Percentiles rank a stretch among this genome's conserved stretches.
These are phyloP conservation scores for Euwallacea fornicatus DNA, from an alignment of 1,140 invertebrate genomes.

Conservation along the genomic window DNA sequence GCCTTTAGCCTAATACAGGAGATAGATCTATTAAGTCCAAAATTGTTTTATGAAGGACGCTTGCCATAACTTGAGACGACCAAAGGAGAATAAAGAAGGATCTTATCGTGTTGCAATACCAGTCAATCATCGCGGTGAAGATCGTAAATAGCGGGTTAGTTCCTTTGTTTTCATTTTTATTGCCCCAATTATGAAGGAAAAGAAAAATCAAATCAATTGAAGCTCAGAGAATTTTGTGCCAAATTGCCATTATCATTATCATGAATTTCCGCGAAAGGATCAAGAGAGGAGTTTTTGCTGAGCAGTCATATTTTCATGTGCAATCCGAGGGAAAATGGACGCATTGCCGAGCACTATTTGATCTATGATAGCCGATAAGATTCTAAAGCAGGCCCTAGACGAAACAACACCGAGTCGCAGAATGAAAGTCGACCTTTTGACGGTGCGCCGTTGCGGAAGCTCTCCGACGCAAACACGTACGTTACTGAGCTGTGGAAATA, in stretches of 20 bases:
- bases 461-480: no score
- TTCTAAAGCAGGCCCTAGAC: no score
- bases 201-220: no score
- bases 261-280: no score
- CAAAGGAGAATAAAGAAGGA: constrained; percentile 20
- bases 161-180: constrained; percentile 25
- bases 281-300: no score
- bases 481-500: no score
- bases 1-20: constrained; percentile 5
- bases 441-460: no score
- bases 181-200: neutral
- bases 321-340: constrained; percentile 11
- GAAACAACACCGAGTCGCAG: no score
- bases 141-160: constrained; percentile 19
- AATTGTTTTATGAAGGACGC: constrained; percentile 24
- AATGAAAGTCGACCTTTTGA: no score
- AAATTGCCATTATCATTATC: no score
- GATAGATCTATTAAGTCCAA: constrained; percentile 21
- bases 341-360: constrained; percentile 31
- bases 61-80: constrained; percentile 11
- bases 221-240: no score
- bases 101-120: constrained; percentile 26
- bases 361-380: constrained; percentile 40
- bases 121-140: constrained; percentile 22
- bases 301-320: neutral